Evolutionary conservation across 2,797 vertebrate species (phyloP), one percentile per base, ranked within the genome.

Genomic region (Crocidura indochinensis): DNA sequence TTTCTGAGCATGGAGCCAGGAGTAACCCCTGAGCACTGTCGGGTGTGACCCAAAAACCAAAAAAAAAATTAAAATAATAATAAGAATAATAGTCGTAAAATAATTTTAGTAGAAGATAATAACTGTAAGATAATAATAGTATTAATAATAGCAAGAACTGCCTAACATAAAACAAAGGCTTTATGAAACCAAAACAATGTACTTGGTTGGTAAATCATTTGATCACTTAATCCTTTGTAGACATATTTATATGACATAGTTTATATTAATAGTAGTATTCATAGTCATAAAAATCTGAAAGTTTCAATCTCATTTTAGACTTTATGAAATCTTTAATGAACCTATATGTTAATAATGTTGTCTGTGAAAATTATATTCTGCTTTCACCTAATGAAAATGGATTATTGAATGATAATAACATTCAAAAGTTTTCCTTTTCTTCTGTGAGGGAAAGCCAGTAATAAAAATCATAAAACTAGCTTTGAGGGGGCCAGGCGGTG

Each of bases 371-470:
- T 75, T 76, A 24, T 19, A 11, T 31, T 80, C 17, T 0, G 2
- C 38, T 81, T 47, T 11, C 27, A 31, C 22, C 29, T 84, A 80
- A 72, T 44, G 7, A 89, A 84, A 74, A 84, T 20, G 17, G 2
- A 6, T 46, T 14, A 2, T 67, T 84, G 62, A 84, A 46, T 69
- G 53, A 80, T 68, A 84, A 88, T 90, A 67, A 47, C 29, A 67
- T 47, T 81, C 20, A 49, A 81, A 75, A 92, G 22, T 90, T 17
- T 84, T 83, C 53, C 26, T 88, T 60, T 60, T 14, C 44, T 80
- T 2, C 8, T n/a, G 44, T 64, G 47, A 80, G 73, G n/a, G 67
- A 87, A 91, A 79, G 69, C 19, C 6, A 83, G 71, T 77, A 89
- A 87, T 26, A 27, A 75, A 87, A 91, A 74, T 11, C 74, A 2